phyloP scores from a whole-genome alignment of 2,797 vertebrate genomes.

The Alectoris magna region DNA sequence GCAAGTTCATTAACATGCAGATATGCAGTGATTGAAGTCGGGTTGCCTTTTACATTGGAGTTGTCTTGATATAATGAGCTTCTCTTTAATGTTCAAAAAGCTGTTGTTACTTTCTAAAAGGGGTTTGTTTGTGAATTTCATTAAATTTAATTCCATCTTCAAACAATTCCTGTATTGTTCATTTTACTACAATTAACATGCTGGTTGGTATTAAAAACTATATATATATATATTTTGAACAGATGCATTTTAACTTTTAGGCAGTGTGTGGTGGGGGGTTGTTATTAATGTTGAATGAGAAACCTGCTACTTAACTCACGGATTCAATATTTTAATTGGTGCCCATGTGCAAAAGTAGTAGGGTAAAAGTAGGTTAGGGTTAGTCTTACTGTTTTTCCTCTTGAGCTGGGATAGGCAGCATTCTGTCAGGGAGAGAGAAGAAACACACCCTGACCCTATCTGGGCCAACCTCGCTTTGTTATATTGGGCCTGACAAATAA shows the following conservation, averaged over 20 bases:
- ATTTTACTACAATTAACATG: slow-evolving; percentile 82
- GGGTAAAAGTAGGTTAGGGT: slow-evolving; percentile 66
- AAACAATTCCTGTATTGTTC: slow-evolving; percentile 84
- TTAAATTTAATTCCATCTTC: slow-evolving; percentile 84
- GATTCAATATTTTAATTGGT: slow-evolving; percentile 73
- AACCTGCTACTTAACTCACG: slow-evolving; percentile 69
- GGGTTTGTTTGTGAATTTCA: slow-evolving; percentile 85
- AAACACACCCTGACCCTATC: background rate
- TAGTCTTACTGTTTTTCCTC: slow-evolving; percentile 26
- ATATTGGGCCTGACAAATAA: background rate
- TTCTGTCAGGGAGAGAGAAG: background rate
- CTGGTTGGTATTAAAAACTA: slow-evolving; percentile 75
- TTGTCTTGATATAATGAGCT: slow-evolving; percentile 86
- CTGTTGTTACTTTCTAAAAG: slow-evolving; percentile 86
- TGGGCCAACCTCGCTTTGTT: slow-evolving; percentile 31
- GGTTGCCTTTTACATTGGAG: slow-evolving; percentile 81
- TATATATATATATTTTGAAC: background rate
- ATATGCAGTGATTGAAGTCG: slow-evolving; percentile 85
- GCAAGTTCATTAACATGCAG: slow-evolving; percentile 86
- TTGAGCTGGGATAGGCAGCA: background rate
- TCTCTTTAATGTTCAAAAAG: slow-evolving; percentile 85
- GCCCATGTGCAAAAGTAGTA: slow-evolving; percentile 63
- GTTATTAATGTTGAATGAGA: slow-evolving; percentile 71
- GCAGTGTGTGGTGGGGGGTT: slow-evolving; percentile 54
- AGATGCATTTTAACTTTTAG: slow-evolving; percentile 69